These are phyloP conservation scores for Aeoliscus strigatus DNA, from an alignment of 2,797 vertebrate species.

Conservation along the genomic window DNA sequence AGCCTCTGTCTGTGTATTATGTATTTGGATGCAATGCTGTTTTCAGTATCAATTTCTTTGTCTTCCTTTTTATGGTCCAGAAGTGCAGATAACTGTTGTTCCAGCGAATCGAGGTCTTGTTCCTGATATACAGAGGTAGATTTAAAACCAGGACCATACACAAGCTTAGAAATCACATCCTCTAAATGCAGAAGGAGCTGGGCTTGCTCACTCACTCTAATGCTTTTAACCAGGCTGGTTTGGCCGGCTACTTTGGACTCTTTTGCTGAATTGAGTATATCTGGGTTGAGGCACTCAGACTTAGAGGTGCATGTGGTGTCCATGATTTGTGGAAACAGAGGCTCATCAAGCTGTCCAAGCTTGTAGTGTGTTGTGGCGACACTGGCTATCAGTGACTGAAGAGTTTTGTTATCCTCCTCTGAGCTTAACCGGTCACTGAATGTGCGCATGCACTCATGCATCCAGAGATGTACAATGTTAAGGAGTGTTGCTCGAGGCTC, in stretches of 20 bases:
- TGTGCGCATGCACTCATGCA: conserved; percentile 81
- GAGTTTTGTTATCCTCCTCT: conserved; percentile 53
- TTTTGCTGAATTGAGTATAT: conserved; percentile 7
- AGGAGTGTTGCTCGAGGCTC: conserved; percentile 33
- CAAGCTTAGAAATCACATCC: conserved; percentile 31
- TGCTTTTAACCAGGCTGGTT: conserved; percentile 7
- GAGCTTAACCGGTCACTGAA: conserved; percentile 77
- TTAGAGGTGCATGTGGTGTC: conserved; percentile 1
- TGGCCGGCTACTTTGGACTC: conserved; percentile 7
- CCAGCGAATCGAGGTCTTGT: conserved; percentile 51
- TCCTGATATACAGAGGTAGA: conserved; percentile 56
- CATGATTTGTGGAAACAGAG: neutral
- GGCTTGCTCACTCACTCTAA: conserved; percentile 8
- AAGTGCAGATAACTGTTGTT: conserved; percentile 55
- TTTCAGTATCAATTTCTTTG: neutral
- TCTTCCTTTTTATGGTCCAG: conserved; percentile 38
- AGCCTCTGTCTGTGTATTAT: conserved; percentile 59
- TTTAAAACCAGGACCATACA: conserved; percentile 66
- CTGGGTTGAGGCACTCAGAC: neutral
- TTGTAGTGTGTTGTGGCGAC: conserved; percentile 67
- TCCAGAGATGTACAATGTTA: conserved; percentile 76
- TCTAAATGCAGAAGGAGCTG: conserved; percentile 46
- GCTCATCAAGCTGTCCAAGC: conserved; percentile 10
- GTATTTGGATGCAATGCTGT: conserved; percentile 28
- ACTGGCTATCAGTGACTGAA: conserved; percentile 63